Base-by-base conservation (phyloP, 2,113 vertebrate genomes). In the Hyla sarda region DNA sequence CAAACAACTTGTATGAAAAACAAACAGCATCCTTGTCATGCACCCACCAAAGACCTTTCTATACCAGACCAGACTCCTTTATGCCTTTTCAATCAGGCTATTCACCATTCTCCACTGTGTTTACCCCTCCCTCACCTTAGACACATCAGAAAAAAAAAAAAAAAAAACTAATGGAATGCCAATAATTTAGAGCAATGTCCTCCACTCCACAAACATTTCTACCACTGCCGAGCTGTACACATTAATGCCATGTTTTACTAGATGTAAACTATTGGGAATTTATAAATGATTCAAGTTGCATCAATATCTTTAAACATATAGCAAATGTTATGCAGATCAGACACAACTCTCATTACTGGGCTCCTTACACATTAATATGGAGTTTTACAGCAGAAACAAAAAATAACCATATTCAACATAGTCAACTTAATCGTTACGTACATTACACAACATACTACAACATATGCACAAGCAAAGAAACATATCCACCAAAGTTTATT, bases 1-100 rank as follows among this genome's bases (percentile, higher is more conserved):
- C 97, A 98, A 97, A 96, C 97, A 97, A 96, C 96, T 97, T 97
- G 85, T 87, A 82, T 96, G 89, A 96, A 95, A 95, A 98, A 98
- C 96, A 98, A 98, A 98, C 96, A 97, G 96, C 95, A 93, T 95
- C 92, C 92, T 92, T 95, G 93, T 92, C 93, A 92, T 89, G 32
- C 78, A 89, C 92, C 89, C 89, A 92, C 91, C 91, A 60, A 87
- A 82, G 62, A 81, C 85, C 77, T 72, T 82, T 82, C 67, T 73
- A 81, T 37, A 73, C 78, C 73, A 81, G 50, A 52, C 52, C 67
- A 50, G 77, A 72, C 85, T 82, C 78, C 34, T 72, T 87, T 87
- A 74, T 82, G 78, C 52, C 78, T 82, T 60, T 82, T 87, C 54
- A 73, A 82, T 81, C 77, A 69, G 52, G n/a, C 65, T 28, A 69